Evolutionary conservation across 2,797 vertebrate species (phyloP).

Genomic region (Gymnothorax javanicus): DNA sequence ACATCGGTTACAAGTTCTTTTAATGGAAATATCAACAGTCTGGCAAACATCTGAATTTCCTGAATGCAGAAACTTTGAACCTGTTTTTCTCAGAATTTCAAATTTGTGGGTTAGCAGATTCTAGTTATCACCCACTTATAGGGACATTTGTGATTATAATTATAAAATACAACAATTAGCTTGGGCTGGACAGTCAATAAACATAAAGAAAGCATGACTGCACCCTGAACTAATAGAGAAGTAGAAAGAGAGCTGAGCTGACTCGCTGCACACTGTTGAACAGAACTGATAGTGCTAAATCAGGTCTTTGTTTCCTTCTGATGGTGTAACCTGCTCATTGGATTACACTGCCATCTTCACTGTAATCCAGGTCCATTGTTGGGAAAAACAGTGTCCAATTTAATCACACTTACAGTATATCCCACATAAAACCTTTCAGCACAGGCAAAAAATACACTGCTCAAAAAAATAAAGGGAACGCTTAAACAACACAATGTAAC

Average conservation of each 20-base stretch:
- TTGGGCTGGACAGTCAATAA: not conserved
- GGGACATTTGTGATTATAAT: not conserved
- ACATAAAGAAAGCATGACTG: not conserved
- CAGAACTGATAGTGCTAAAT: not conserved
- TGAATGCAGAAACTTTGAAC: too few relatives aligned
- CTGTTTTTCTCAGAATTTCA: too few relatives aligned
- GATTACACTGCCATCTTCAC: not conserved
- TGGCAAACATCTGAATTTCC: too few relatives aligned
- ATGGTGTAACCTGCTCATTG: not conserved
- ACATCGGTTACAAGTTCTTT: too few relatives aligned
- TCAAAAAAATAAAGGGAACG: too few relatives aligned
- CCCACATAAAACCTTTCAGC: too few relatives aligned
- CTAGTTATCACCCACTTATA: too few relatives aligned
- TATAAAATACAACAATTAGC: conserved; percentile 10
- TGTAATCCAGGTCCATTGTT: not conserved
- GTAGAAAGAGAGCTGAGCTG: not conserved
- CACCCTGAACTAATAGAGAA: not conserved
- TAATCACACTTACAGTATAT: too few relatives aligned
- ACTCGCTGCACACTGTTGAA: not conserved
- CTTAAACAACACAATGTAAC: too few relatives aligned
- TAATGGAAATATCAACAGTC: too few relatives aligned
- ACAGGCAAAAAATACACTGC: too few relatives aligned
- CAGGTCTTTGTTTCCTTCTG: not conserved
- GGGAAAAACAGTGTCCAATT: not conserved
- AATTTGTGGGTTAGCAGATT: too few relatives aligned